Evolutionary conservation across 2,888 invertebrate species (phyloP), one percentile per base, ranked within the genome.

Genomic region (Heliconius aoede): DNA sequence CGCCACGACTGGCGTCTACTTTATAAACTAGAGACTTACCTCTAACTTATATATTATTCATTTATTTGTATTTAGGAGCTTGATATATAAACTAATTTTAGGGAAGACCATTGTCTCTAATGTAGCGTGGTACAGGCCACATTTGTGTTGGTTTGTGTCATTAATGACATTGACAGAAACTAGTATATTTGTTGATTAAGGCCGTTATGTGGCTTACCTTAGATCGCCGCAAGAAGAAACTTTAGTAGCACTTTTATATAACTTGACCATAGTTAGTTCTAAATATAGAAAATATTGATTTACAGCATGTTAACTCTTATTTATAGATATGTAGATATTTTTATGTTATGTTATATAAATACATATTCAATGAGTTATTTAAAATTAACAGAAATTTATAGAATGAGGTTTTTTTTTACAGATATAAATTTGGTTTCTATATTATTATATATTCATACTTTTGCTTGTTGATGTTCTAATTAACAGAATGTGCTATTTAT

Each of bases 191-290:
- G 76, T 81, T 85, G 84, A 85, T 86, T 87, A 87, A 87, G 85
- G 82, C 86, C 86, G 79, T 78, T 80, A 81, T 87, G 85, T 88
- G 83, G 85, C 85, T 86, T 85, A 84, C 83, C 84, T 85, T 84
- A 85, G 82, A 77, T 68, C 62, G 73, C 71, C 73, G 72, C 76
- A 76, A 73, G 80, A 76, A 73, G 68, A 76, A 68, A 80, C 72
- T 75, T 71, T 73, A 68, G 69, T 73, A 73, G 30, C 40, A 75
- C 55, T 73, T 76, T 74, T 75, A 68, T 51, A 62, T 76, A 58
- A 32, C 72, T 28, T 69, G 60, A 69, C 60, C 36, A 60, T 32
- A 62, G 24, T 64, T 64, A 55, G n/a, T 71, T 69, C 75, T 32
- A 71, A 55, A 58, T 36, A 60, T 69, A 68, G 60, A 46, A 68